Percentiles rank a stretch among this genome's conserved stretches.
Evolutionary conservation across 2,113 vertebrate species (phyloP).

Genomic region (Mus musculus): GRCm39 chr4:111497001-111497500

Average conservation of each 20-base stretch:
- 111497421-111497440: neutral
- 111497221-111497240: neutral
- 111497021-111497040: neutral
- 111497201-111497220: too few relatives aligned
- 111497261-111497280: neutral
- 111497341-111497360: neutral
- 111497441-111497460: neutral
- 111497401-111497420: neutral
- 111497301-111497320: neutral
- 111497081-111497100: neutral
- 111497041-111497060: neutral
- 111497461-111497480: neutral
- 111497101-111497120: neutral
- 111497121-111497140: neutral
- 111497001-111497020: neutral
- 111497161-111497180: too few relatives aligned
- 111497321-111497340: neutral
- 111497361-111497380: neutral
- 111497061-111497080: neutral
- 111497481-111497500: neutral
- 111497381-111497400: neutral
- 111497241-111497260: neutral
- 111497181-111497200: too few relatives aligned
- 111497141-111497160: too few relatives aligned
- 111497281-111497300: neutral